Evolutionary conservation across 2,888 invertebrate genomes (phyloP).

Genomic region (Hirtodrosophila trivittata): DNA sequence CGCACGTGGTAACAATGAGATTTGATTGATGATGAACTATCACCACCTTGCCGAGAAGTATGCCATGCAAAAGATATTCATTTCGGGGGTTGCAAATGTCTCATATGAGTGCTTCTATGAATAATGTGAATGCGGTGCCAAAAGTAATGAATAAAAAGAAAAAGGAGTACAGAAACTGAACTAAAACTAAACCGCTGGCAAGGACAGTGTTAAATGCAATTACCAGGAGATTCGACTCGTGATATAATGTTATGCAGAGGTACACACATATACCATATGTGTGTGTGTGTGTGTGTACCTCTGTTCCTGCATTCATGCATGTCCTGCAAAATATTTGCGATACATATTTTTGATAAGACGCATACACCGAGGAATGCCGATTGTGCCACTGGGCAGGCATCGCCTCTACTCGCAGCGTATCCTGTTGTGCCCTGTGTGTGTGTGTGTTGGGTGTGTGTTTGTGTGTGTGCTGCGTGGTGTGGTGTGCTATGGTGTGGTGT

Average conservation of each 20-base stretch:
- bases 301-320: constrained; percentile 28
- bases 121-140: background rate
- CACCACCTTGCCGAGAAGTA: constrained; percentile 20
- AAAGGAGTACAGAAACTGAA: too few relatives aligned
- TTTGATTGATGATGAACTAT: constrained; percentile 59
- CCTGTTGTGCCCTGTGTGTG: too few relatives aligned
- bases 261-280: constrained; percentile 1
- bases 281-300: background rate
- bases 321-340: constrained; percentile 49
- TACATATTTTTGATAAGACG: constrained; percentile 50
- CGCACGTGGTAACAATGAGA: constrained; percentile 1
- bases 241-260: too few relatives aligned
- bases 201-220: too few relatives aligned
- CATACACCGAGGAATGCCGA: constrained; percentile 50
- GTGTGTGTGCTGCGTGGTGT: constrained; percentile 8
- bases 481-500: constrained; percentile 29
- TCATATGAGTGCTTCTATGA: too few relatives aligned
- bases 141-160: too few relatives aligned
- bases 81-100: constrained; percentile 1
- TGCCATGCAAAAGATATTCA: constrained; percentile 1
- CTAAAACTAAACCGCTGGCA: background rate
- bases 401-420: constrained; percentile 23
- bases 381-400: constrained; percentile 43
- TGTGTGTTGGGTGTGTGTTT: too few relatives aligned
- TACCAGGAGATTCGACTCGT: too few relatives aligned